A percentile compares a stretch with the other conserved stretches of the same genome.
These are phyloP conservation scores for Gallirallus australis DNA, from an alignment of 2,797 vertebrate genomes.

Conservation along the genomic window DNA sequence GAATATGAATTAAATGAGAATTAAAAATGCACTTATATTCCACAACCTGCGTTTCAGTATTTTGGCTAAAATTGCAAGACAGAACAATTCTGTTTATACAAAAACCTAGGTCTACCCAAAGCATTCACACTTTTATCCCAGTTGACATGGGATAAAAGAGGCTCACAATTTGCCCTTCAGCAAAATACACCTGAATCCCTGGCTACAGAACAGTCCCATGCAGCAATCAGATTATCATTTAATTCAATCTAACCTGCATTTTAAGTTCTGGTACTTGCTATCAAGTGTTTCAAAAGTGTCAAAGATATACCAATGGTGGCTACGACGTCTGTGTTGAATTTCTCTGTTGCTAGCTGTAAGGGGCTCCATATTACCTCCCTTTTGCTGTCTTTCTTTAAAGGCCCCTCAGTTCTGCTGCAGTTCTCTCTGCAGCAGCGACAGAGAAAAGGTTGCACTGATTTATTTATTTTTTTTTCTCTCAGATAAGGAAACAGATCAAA, in stretches of 20 bases:
- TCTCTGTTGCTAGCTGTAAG: not conserved
- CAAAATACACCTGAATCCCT: not conserved
- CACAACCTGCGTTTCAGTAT: not conserved
- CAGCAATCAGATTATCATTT: not conserved
- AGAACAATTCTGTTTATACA: not conserved
- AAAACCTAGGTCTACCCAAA: not conserved
- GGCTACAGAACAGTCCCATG: not conserved
- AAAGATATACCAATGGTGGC: not conserved
- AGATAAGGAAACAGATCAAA: not conserved
- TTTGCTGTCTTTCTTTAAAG: not conserved
- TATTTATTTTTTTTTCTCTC: not conserved
- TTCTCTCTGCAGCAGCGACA: not conserved
- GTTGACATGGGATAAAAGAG: not conserved
- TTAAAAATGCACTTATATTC: rapidly evolving
- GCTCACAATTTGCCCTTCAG: not conserved
- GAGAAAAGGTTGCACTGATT: not conserved
- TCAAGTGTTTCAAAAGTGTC: not conserved
- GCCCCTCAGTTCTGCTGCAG: not conserved
- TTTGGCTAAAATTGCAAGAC: not conserved
- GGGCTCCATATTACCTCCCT: not conserved
- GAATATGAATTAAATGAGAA: not conserved
- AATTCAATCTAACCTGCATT: not conserved
- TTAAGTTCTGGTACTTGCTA: not conserved
- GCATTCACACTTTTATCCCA: too few species aligned
- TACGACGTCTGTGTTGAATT: not conserved